phyloP scores from a whole-genome alignment of 2,888 invertebrate species.

The Drosophila atripex region DNA sequence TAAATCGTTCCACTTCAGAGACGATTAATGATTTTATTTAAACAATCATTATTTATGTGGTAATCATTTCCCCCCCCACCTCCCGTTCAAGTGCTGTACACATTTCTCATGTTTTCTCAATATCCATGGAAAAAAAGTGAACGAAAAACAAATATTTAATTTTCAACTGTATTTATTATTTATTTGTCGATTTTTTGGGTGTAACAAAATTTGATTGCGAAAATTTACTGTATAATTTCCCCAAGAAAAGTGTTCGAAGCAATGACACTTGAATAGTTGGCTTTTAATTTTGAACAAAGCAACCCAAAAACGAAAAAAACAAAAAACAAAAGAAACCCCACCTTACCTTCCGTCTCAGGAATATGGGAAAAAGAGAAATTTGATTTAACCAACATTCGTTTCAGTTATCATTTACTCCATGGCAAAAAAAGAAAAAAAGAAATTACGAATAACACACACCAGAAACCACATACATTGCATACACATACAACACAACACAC shows the following conservation, averaged over 20 bases:
- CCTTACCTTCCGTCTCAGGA: conserved; percentile 24
- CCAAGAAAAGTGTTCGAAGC: conserved; percentile 3
- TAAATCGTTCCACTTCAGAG: conserved; percentile 15
- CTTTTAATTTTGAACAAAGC: conserved; percentile 3
- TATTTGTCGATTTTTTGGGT: conserved; percentile 75
- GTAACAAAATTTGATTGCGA: conserved; percentile 79
- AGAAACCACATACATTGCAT: conserved; percentile 30
- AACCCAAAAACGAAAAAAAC: conserved; percentile 4
- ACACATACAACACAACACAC: conserved; percentile 16
- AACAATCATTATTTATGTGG: conserved; percentile 27
- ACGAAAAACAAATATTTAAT: conserved; percentile 24
- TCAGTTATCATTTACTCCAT: conserved; percentile 50
- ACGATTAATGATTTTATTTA: conserved; percentile 21
- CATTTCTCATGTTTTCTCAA: conserved; percentile 31
- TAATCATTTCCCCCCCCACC: conserved; percentile 6
- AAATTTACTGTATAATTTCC: conserved; percentile 30
- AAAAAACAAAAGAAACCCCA: not conserved
- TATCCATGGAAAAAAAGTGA: conserved; percentile 34
- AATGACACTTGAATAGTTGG: not conserved
- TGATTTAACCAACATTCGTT: conserved; percentile 30
- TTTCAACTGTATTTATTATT: conserved; percentile 30
- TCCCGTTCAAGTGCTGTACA: conserved; percentile 33
- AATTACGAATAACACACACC: conserved; percentile 32
- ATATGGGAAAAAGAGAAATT: conserved; percentile 22
- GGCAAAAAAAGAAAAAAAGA: conserved; percentile 45